A percentile compares a stretch with the other conserved stretches of the same genome.
Conservation (phyloP, 2,113 vertebrate genomes). For the Tringa solitaria region DNA sequence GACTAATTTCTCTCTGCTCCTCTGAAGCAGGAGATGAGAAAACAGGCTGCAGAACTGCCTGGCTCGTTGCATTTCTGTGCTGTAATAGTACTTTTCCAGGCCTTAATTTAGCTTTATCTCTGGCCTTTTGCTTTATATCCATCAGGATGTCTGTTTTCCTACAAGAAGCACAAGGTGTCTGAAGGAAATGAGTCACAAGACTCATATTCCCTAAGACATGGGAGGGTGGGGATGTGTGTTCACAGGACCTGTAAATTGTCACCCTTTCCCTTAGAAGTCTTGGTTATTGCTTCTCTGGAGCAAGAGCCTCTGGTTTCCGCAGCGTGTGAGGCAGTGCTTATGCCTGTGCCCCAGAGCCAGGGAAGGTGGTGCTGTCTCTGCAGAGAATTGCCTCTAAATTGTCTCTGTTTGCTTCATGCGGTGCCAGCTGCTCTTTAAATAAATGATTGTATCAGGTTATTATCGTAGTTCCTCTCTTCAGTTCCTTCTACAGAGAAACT, state of each 20-base stretch:
- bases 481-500: not conserved
- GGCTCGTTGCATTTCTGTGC: not conserved
- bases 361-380: not conserved
- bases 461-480: not conserved
- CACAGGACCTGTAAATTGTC: no score
- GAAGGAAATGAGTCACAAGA: not conserved
- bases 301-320: not conserved
- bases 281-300: not conserved
- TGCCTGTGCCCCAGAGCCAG: not conserved
- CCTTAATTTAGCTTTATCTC: not conserved
- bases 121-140: not conserved
- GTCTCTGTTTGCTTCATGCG: not conserved
- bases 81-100: not conserved
- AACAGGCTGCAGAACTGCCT: not conserved
- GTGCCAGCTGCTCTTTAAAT: not conserved
- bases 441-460: not conserved
- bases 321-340: rapidly evolving
- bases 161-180: not conserved
- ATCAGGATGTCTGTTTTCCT: not conserved
- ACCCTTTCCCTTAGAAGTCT: not conserved
- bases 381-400: not conserved
- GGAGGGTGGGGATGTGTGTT: rapidly evolving
- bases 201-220: rapidly evolving
- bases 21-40: not conserved
- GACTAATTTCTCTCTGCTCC: not conserved